phyloP scores from a whole-genome alignment of 2,113 vertebrate species.

The Taxidea taxus region DNA sequence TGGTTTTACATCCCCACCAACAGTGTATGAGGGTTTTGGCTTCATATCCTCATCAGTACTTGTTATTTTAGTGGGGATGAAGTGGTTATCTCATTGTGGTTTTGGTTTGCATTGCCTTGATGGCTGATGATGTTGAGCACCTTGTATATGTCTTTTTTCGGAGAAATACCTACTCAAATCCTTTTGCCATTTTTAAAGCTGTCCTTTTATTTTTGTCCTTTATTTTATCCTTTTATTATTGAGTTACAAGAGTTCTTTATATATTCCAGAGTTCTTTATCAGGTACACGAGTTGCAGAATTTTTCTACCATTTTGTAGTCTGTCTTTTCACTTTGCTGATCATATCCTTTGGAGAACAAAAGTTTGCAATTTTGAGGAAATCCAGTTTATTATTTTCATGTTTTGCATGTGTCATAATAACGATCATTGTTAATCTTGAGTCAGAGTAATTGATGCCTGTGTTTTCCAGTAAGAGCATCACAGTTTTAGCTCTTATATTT shows the following conservation, averaged over 20 bases:
- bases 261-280: neutral
- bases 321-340: neutral
- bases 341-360: neutral
- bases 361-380: neutral
- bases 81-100: neutral
- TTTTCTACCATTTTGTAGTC: neutral
- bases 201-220: neutral
- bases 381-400: neutral
- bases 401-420: neutral
- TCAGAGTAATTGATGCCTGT: neutral
- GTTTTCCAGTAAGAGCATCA: neutral
- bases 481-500: neutral
- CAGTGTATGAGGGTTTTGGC: neutral
- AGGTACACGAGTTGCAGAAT: neutral
- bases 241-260: neutral
- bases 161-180: neutral
- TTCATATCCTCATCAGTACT: neutral
- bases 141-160: neutral
- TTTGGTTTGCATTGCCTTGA: neutral
- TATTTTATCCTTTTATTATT: neutral
- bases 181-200: neutral
- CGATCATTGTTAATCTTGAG: neutral
- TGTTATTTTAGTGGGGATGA: neutral
- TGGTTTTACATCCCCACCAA: neutral
- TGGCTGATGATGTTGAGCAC: neutral